Base-by-base conservation (phyloP, 2,797 vertebrate species). In the Antrozous pallidus region DNA sequence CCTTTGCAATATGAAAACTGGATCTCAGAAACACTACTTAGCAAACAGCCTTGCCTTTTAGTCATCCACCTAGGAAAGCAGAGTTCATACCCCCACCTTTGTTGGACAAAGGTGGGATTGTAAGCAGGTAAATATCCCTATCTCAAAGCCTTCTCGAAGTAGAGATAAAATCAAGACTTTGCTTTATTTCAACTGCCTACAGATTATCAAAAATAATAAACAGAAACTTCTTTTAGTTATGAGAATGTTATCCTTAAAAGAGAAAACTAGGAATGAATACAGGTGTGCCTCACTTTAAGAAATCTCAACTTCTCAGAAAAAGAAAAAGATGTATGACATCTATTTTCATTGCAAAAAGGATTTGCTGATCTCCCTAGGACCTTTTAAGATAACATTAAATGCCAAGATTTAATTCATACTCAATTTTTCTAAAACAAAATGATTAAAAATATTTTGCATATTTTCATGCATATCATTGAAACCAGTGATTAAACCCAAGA, bases 221-320 rank as follows among this genome's bases (percentile, higher is more conserved):
- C 13, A 78, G 7, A 51, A 18, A 77, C 74, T 75, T 3, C n/a
- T 93, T 77, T 95, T 47, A 33, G 2, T 83, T 91, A 31, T 28
- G 40, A 40, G 13, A 38, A 65, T 69, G 10, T 83, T 80, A 70
- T 36, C 17, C 65, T 78, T 84, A 71, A 78, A 88, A 91, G 58
- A 82, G 38, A 93, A 75, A 71, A 86, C 58, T 51, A 36, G 14
- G 31, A 83, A 75, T 82, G 31, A 0, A 20, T 73, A 71, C 1
- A 58, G 22, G 36, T 42, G 11, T 86, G n/a, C 24, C 40, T 91
- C 75, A 69, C 18, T 71, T 95, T 80, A 87, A 93, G 85, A 65
- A 94, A 94, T 63, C 51, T 92, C 80, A 90, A 36, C 28, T 69
- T 79, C 51, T 73, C 54, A 88, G 63, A 67, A 90, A 81, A 88